Conservation (phyloP, 2,113 vertebrate genomes). For the Anhinga rufa region DNA sequence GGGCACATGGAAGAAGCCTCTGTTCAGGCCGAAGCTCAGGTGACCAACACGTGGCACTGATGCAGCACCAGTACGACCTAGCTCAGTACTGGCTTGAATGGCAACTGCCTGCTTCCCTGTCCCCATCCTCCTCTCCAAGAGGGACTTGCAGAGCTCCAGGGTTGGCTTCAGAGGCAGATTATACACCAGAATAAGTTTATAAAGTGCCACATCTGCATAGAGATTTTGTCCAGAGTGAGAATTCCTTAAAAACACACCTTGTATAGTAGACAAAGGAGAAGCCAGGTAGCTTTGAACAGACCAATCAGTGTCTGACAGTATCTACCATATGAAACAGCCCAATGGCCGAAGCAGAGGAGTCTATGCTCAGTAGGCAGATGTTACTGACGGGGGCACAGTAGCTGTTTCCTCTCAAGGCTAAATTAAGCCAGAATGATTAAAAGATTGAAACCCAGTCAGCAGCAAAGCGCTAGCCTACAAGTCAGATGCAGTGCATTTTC, state of each 20-base stretch:
- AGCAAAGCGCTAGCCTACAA: not conserved
- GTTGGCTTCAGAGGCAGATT: not conserved
- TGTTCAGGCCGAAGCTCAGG: not conserved
- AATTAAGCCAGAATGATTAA: not conserved
- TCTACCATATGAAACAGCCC: not conserved
- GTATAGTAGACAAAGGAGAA: not conserved
- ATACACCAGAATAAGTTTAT: not conserved
- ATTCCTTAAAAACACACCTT: not conserved
- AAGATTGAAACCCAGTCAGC: not conserved
- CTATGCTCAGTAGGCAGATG: not conserved
- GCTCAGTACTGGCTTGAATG: not conserved
- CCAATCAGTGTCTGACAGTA: rapidly evolving
- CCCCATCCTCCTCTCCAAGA: not conserved
- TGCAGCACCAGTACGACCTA: not conserved
- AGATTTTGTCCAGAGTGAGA: not conserved
- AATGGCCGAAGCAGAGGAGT: not conserved
- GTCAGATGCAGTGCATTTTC: not conserved
- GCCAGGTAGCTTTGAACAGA: not conserved
- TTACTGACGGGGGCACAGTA: not conserved
- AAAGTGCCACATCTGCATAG: not conserved
- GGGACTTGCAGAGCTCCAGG: not conserved
- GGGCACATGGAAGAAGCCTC: not conserved
- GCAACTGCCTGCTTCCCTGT: not conserved
- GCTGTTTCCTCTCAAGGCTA: not conserved
- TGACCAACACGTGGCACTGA: not conserved